Evolutionary conservation across 2,797 vertebrate genomes (phyloP), one percentile per base, ranked within the genome.

Genomic region (Dicrostonyx torquatus): DNA sequence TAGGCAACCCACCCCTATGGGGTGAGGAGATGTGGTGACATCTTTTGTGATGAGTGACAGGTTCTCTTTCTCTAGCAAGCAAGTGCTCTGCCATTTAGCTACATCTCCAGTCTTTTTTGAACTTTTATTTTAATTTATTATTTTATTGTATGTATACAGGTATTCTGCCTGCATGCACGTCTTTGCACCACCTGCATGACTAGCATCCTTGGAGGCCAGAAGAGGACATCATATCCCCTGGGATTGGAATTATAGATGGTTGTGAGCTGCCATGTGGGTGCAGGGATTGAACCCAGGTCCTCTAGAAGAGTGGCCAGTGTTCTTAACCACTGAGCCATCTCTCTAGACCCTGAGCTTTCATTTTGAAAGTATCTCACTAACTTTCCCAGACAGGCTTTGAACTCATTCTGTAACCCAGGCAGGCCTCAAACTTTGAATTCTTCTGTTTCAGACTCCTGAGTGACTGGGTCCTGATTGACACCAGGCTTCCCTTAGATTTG

Each of bases 31-130:
- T 75, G 50, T 2, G 6, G 60, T 22, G 40, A 45, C 53, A 34
- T 70, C 92, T 58, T 87, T 87, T 0, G 45, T 90, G 72, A 84
- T 60, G 87, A 94, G 91, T 73, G 73, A 11, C 24, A 80, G 87
- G 72, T 89, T 72, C 79, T 70, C 60, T 45, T 43, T 62, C 58
- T 45, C 82, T 12, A 43, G 14, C 37, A 15, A 72, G 68, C 50
- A 15, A 60, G 26, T 60, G 50, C 5, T 40, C 50, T 55, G 20
- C 64, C 3, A 43, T 20, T 73, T 17, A 31, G 10, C 26, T 58
- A 5, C 17, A 31, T 15, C 37, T 45, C 17, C 26, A 14, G 37
- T 11, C 68, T 55, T 50, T 62, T 50, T 85, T 50, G 62, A 85
- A 24, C 6, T 48, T 66, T n/a, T 85, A 50, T 34, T 50, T 77